Evolutionary conservation across 2,888 invertebrate species (phyloP), one percentile per base, ranked within the genome.

Genomic region (Lasioglossum calceatum): DNA sequence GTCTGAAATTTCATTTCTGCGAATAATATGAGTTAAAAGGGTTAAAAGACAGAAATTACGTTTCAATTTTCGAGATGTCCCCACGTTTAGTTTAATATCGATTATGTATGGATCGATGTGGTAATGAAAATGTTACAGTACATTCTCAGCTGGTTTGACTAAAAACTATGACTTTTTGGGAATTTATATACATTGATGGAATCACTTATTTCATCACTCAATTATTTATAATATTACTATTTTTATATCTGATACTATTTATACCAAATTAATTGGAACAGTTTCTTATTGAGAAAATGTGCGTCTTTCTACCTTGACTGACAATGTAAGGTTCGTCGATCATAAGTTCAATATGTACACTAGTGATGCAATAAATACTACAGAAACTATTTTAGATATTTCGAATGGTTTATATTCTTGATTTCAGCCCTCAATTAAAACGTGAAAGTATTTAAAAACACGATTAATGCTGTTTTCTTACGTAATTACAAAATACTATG

Each of bases 201-300:
- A 58, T 4, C 3, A n/a, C 12, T 58, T n/a, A 58, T n/a, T 12
- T 12, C n/a, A n/a, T n/a, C 58, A 58, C n/a, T 58, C 58, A 58
- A 58, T n/a, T 58, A 58, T 58, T 58, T 58, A n/a, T 58, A 58
- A 58, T 58, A 10, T 58, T n/a, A n/a, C n/a, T 58, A 58, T 64
- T 27, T 32, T 4, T 14, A 14, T 61, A 32, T 32, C 27, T 64
- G 14, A 64, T 32, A 64, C n/a, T 58, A 12, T 58, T 58, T 4
- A 10, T 61, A 64, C 19, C 8, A 32, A 64, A 19, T 32, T 32
- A 19, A 32, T 32, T 19, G 16, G 19, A 32, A 64, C 10, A 19
- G 4, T 0, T 32, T 32, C 10, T n/a, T n/a, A n/a, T 58, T n/a
- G n/a, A 16, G 27, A 64, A 64, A 64, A 61, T 27, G n/a, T 61